These are phyloP conservation scores for Caenorhabditis afra DNA, from an alignment of 2,888 invertebrate species.

Conservation along the genomic window DNA sequence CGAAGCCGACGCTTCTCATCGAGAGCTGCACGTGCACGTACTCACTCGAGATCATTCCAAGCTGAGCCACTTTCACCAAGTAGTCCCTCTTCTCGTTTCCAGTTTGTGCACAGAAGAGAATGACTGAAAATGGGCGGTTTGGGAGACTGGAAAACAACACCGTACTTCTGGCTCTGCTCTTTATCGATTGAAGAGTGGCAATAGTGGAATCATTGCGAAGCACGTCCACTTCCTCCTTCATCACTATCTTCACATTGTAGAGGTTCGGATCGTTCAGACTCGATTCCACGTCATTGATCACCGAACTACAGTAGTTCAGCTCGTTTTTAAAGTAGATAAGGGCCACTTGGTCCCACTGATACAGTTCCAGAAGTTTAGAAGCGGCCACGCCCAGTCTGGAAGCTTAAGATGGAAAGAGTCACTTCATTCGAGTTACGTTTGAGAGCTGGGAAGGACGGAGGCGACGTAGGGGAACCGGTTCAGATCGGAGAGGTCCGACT, in stretches of 20 bases:
- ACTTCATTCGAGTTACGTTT: no score
- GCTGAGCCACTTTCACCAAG: constrained; percentile 21
- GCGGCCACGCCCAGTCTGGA: constrained; percentile 44
- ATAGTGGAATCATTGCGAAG: constrained; percentile 5
- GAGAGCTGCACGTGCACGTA: constrained; percentile 45
- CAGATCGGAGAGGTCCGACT: constrained; percentile 41
- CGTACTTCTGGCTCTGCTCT: constrained; percentile 37
- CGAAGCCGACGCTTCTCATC: constrained; percentile 40
- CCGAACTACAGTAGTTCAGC: constrained; percentile 48
- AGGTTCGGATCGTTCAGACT: constrained; percentile 32
- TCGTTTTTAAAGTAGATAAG: constrained; percentile 45
- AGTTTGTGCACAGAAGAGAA: constrained; percentile 41
- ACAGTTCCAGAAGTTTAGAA: constrained; percentile 44
- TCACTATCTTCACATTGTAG: constrained; percentile 24
- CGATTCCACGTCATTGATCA: constrained; percentile 55
- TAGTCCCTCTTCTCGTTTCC: constrained; percentile 41
- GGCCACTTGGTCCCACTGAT: constrained; percentile 48
- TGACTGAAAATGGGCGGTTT: constrained; percentile 9
- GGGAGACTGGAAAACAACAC: neutral
- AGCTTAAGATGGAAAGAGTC: no score
- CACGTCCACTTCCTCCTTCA: constrained; percentile 20
- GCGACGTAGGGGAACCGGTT: constrained; percentile 54
- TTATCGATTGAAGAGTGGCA: constrained; percentile 4
- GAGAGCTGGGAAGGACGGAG: constrained; percentile 48
- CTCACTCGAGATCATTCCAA: constrained; percentile 3